Percentiles rank a stretch among this genome's conserved stretches.
These are phyloP conservation scores for Trichechus manatus DNA, from an alignment of 2,113 vertebrate genomes.

Conservation along the genomic window DNA sequence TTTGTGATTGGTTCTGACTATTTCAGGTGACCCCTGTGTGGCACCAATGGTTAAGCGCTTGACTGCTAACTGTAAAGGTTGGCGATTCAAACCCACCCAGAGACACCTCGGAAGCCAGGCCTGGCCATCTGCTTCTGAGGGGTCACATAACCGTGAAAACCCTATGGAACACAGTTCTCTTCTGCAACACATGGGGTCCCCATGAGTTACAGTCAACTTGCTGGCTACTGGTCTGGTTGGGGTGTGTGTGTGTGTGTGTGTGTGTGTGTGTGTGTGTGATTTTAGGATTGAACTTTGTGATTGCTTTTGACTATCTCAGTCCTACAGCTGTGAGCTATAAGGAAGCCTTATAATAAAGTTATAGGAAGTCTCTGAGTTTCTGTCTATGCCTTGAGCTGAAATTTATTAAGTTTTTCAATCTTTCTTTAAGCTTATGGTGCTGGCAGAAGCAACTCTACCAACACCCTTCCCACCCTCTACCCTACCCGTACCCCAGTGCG, in stretches of 20 bases:
- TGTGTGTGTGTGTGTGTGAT: too few relatives aligned
- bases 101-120: neutral
- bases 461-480: accelerated
- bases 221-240: neutral
- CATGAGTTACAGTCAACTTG: neutral
- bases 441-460: neutral
- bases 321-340: neutral
- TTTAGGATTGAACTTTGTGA: too few relatives aligned
- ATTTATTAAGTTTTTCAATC: neutral
- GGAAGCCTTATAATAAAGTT: neutral
- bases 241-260: too few relatives aligned
- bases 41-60: too few relatives aligned
- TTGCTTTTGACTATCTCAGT: neutral
- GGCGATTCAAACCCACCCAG: neutral
- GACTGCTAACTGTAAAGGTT: neutral
- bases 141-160: too few relatives aligned
- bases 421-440: neutral
- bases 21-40: neutral
- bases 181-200: neutral
- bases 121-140: too few relatives aligned
- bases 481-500: too few relatives aligned
- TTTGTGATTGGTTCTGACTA: neutral
- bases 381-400: neutral
- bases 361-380: neutral
- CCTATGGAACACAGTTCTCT: neutral